Base-by-base conservation (phyloP, 2,888 invertebrate species). In the Acronicta aceris region DNA sequence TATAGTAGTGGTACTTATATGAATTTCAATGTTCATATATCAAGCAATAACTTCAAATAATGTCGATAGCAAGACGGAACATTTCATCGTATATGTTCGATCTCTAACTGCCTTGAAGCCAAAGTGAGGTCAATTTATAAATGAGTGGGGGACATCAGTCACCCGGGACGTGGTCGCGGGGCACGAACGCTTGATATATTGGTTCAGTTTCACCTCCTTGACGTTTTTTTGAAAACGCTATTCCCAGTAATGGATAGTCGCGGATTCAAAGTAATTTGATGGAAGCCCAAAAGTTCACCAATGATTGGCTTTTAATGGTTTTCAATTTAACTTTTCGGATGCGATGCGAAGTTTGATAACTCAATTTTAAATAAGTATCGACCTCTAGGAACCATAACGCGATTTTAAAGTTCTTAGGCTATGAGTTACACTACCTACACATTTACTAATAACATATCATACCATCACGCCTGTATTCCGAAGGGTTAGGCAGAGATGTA, bases 121-220 rank as follows among this genome's bases (percentile, higher is more conserved):
- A 82, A 84, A 88, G 87, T 89, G 85, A 86, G 90, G 90, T 91
- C 91, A 90, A 90, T 91, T 87, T 90, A 91, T 91, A 91, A 91
- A 90, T 89, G 88, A 90, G 89, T 83, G 82, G 76, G 70, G 82
- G 81, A 80, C 88, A 91, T 92, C 91, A 88, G 84, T 92, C 89
- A 90, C 84, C 52, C 64, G 60, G 74, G 84, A 84, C 81, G 84
- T 81, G 83, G 81, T 76, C 76, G 78, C 77, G 77, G 72, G 55
- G 81, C 85, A 83, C 87, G 85, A 83, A 75, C 86, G 70, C 79
- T 81, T 91, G 90, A 92, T 89, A 87, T 88, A 91, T 91, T 82
- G 81, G 76, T 56, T 60, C 77, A 84, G 84, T 87, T 87, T 87
- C 85, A 90, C 88, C 87, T 89, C 76, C 86, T 84, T 88, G 89